phyloP scores from a whole-genome alignment of 37 sponge, comb jelly and placozoan genomes.

The Aphrocallistes beatrix region DNA sequence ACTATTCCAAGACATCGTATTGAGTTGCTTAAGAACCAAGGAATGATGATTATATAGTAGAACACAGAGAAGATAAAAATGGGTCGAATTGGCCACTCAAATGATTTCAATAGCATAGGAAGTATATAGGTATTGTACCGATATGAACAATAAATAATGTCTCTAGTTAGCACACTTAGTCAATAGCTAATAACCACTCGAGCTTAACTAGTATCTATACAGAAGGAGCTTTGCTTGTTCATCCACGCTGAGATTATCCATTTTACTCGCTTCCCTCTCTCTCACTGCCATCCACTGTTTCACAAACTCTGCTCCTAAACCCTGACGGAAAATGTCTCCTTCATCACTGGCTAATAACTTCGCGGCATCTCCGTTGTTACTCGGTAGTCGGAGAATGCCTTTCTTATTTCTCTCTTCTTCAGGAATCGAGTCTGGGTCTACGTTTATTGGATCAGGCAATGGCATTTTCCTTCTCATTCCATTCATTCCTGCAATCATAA shows the following conservation, averaged over 20 bases:
- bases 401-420: slow-evolving; percentile 21
- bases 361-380: slow-evolving; percentile 4
- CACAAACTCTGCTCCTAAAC: not conserved
- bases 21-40: too few relatives aligned
- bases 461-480: slow-evolving; percentile 26
- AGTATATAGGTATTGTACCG: too few relatives aligned
- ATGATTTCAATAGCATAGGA: too few relatives aligned
- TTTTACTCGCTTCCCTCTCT: not conserved
- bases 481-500: slow-evolving; percentile 37
- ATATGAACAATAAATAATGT: too few relatives aligned
- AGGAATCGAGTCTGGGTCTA: slow-evolving; percentile 23
- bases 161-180: too few relatives aligned
- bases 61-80: too few relatives aligned
- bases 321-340: not conserved
- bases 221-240: not conserved
- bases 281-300: not conserved
- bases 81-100: too few relatives aligned
- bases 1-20: too few relatives aligned
- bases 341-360: not conserved
- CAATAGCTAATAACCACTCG: too few relatives aligned
- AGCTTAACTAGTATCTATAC: not conserved
- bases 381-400: slow-evolving; percentile 22
- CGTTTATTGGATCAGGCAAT: not conserved
- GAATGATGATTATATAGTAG: too few relatives aligned
- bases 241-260: not conserved